Base-by-base conservation (phyloP, 1,140 invertebrate genomes). In the Conus ventricosus region DNA sequence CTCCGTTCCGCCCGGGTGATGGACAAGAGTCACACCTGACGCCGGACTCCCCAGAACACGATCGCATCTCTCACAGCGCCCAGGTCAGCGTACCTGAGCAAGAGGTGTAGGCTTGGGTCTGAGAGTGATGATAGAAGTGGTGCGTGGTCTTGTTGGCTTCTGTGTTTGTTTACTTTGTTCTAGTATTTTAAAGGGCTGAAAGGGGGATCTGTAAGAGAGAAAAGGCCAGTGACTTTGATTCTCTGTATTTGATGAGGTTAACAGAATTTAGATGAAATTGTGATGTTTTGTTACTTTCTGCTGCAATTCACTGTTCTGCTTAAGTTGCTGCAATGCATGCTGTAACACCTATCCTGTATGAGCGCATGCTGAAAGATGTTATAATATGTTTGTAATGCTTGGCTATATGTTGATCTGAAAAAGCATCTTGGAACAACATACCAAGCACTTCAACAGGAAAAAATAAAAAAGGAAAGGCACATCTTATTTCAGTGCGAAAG, bases 51-150 rank as follows among this genome's bases (percentile, higher is more conserved):
- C 55, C n/a, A 6, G 20, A n/a, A 11, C 23, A 17, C 15, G 82
- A 84, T 63, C 82, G 63, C 7, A 60, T 25, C 53, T 76, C 85
- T 54, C 85, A 87, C 54, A 87, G 85, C 11, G 85, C 25, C 7
- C 85, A n/a, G 53, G 10, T 57, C 7, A 87, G 85, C n/a, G 39
- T 80, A 53, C 85, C 51, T 8, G 85, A 87, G 54, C 71, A 78
- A 39, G 85, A 87, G 25, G 75, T 80, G 51, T 71, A 87, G 51
- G 85, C n/a, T 39, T 39, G 39, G 39, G 39, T 39, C 39, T 39
- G 39, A 39, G 39, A 39, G 39, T 39, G 39, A 39, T 39, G 39
- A 39, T 39, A 39, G 39, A 39, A 39, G 39, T 39, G 39, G 10
- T 10, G 78, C 11, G 51, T 23, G 23, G 11, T 13, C 25, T 81